Conservation (phyloP, 2,113 vertebrate species). For the Rhineura floridana region DNA sequence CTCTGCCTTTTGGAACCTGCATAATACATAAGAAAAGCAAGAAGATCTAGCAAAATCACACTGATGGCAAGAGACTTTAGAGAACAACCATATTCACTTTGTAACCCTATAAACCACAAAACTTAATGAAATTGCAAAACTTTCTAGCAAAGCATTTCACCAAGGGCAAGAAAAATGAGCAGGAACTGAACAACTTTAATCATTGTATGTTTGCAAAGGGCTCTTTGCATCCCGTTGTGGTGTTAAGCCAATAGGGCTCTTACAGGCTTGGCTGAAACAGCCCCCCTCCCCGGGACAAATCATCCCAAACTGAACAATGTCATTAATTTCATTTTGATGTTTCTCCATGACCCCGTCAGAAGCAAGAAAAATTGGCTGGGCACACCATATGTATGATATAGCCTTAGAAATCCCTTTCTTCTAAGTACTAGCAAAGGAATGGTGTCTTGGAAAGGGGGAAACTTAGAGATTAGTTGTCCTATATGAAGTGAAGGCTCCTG, state of each 20-base stretch:
- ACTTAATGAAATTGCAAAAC: not conserved
- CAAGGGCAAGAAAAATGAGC: not conserved
- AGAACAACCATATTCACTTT: constrained; percentile 10
- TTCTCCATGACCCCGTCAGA: not conserved
- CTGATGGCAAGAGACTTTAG: not conserved
- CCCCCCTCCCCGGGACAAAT: not conserved
- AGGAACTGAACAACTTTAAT: not conserved
- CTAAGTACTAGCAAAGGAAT: not conserved
- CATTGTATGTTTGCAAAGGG: not conserved
- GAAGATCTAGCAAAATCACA: not conserved
- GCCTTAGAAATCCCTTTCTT: not conserved
- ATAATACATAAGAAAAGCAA: not conserved
- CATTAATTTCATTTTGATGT: not conserved
- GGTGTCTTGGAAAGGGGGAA: not conserved
- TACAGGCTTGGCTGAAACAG: not conserved
- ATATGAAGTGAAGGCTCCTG: not conserved
- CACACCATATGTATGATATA: not conserved
- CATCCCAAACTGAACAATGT: not conserved
- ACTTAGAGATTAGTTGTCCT: not conserved
- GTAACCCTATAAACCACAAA: not conserved
- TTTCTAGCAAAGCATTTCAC: constrained; percentile 1
- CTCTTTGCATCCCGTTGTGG: not conserved
- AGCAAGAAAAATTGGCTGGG: not conserved
- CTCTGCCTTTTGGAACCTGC: not conserved
- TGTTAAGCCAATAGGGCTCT: not conserved